Evolutionary conservation across 2,888 invertebrate genomes (phyloP), one percentile per base, ranked within the genome.

Genomic region (Eupithecia vulgata): DNA sequence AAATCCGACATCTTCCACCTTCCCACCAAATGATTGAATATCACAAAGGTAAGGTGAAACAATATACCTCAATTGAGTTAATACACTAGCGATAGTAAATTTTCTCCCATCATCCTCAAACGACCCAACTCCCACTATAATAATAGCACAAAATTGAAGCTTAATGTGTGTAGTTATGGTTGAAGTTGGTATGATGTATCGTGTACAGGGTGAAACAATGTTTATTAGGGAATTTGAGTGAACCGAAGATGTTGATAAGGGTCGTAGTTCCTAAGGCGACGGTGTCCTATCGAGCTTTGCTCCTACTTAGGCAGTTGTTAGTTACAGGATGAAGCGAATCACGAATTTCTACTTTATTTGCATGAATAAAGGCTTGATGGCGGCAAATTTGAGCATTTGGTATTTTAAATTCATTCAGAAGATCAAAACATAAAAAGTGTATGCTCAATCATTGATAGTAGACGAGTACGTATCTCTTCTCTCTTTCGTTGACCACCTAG

Each of bases 191-290:
- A 45, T 78, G 66, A 15, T 68, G 35, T 67, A 62, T 76, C 68
- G 69, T 75, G 76, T 82, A 83, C 82, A 76, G 81, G 86, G 80
- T 89, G 89, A 85, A 86, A 85, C 87, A 86, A 84, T 87, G 87
- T 88, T 87, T 90, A 88, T 88, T 87, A 87, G 81, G 88, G 88
- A 89, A 88, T 89, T 85, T 83, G 81, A 90, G 89, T 87, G 85
- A 86, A 85, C 82, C 86, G 86, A 87, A 88, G 85, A 86, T 88
- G 91, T 91, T 93, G 92, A 92, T 91, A 92, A 91, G 92, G 93
- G 93, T 92, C 88, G 84, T 86, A 87, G 87, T 83, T 90, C 89
- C 89, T 89, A 88, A 88, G 91, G 90, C 89, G 87, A 88, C 86
- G 85, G 87, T 83, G 85, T 86, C 84, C 88, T 89, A 89, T 89